Percentiles rank a stretch among this genome's conserved stretches.
phyloP scores from a whole-genome alignment of 2,888 invertebrate species.

The Seira sanloemensis region DNA sequence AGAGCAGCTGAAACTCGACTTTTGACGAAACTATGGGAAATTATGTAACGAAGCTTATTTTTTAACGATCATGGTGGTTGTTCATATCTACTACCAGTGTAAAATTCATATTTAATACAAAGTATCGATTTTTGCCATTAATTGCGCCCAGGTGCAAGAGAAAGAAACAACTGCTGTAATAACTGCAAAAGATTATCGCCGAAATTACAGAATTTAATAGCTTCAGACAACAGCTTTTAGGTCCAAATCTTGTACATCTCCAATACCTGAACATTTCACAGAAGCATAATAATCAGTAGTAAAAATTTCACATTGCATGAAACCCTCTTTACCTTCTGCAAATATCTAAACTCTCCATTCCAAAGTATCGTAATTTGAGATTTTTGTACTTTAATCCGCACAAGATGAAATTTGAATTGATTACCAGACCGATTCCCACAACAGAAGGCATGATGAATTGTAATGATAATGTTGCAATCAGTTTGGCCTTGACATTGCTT shows the following conservation, averaged over 20 bases:
- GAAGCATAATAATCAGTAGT: too few species aligned
- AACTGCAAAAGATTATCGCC: neutral
- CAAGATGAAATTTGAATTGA: slow-evolving; percentile 38
- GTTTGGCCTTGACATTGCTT: slow-evolving; percentile 20
- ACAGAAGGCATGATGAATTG: slow-evolving; percentile 42
- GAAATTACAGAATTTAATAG: too few species aligned
- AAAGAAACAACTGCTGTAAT: slow-evolving; percentile 20
- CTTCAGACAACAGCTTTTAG: too few species aligned
- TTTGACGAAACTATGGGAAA: neutral
- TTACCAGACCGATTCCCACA: slow-evolving; percentile 47
- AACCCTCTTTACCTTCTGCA: too few species aligned
- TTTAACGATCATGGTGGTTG: neutral
- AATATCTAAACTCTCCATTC: too few species aligned
- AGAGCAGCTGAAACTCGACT: neutral
- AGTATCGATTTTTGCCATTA: too few species aligned
- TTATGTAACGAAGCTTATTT: neutral
- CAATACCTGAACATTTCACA: too few species aligned
- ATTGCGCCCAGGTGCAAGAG: slow-evolving; percentile 26
- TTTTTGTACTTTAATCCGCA: slow-evolving; percentile 19
- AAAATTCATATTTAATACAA: too few species aligned
- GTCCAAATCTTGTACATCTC: too few species aligned
- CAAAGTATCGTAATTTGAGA: too few species aligned
- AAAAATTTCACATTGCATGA: too few species aligned
- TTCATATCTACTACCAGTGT: too few species aligned
- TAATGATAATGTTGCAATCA: slow-evolving; percentile 22